Base-by-base conservation (phyloP, 2,888 invertebrate species). In the Panopea generosa region DNA sequence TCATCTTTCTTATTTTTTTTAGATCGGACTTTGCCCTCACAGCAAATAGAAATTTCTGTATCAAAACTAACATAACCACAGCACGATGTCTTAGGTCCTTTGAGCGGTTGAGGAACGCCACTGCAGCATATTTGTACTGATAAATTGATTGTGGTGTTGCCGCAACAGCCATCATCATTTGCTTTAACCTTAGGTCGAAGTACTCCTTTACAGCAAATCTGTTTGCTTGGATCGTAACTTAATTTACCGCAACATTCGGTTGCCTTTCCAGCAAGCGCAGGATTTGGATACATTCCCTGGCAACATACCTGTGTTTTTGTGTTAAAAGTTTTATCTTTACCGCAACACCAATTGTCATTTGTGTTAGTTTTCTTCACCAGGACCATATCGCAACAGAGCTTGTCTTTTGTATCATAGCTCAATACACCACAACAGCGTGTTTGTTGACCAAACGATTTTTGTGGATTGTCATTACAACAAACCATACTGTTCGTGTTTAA, bases 321-420 rank as follows among this genome's bases (percentile, higher is more conserved):
- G 24, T 77, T 69, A 40, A 72, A 72, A 24, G 77, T 77, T 4
- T 26, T 52, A 14, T 60, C 57, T 38, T 60, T 69, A 6, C 77
- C 77, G 55, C 77, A 77, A 29, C 77, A 77, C 49, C 77, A 77
- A 24, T 77, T 77, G 47, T 73, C 72, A 18, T 77, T 60, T 20
- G 16, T 40, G n/a, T 73, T 65, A 2, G 47, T 62, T 47, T 77
- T 77, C 38, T 65, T 60, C 7, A 61, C 52, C 7, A 63, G 22
- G 2, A 27, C 29, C 63, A 72, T 68, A 24, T 72, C 65, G 22
- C 77, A 77, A 33, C 77, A 77, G 9, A 77, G 59, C 40, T 49
- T 50, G 24, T 22, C 55, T 18, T 33, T 65, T 1, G 67, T 49
- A 57, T 76, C 47, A 43, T 59, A 76, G 27, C 76, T 76, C 2